Evolutionary conservation across 2,797 vertebrate genomes (phyloP), one percentile per base, ranked within the genome.

Genomic region (Sebastes ruberrimus): DNA sequence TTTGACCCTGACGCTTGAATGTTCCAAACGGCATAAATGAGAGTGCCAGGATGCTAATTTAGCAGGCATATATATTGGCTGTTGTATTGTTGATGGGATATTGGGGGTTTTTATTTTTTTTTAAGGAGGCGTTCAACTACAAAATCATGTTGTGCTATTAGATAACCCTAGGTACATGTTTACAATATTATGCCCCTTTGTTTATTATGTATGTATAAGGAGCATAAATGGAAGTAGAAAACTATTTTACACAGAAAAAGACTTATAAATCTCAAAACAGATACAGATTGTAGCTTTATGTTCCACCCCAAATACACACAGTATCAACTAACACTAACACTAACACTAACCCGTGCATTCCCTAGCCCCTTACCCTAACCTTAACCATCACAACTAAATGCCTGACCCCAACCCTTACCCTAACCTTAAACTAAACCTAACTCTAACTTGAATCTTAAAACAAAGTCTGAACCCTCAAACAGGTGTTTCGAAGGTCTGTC

Each of bases 1-100:
- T 93, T 82, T 92, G 92, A 94, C 94, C 94, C 88, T 30, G 85
- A 86, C 42, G 80, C 82, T 89, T 88, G 76, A 90, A 86, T 87
- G 86, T 93, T 92, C 89, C 89, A 64, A 78, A 85, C 78, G 77
- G 67, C 83, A 93, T 90, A 92, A 91, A 94, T 90, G 88, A 89
- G 74, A 90, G 86, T 80, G 87, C 84, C 76, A 32, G 74, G 78
- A 81, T 89, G 80, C 83, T 92, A 84, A 91, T 92, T 92, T 90
- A 84, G 56, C 59, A 28, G 46, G 56, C 32, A 53, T 35, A 27
- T 86, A 76, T 88, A 72, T 82, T 66, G 38, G 60, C 56, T 62
- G 46, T 69, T 62, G 46, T 69, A 33, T 49, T 80, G 56, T 70
- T 60, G 53, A 67, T 38, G 25, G 25, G 57, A 74, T 73, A 80